Base-by-base conservation (phyloP, 1,140 invertebrate genomes). In the Euura lappo region DNA sequence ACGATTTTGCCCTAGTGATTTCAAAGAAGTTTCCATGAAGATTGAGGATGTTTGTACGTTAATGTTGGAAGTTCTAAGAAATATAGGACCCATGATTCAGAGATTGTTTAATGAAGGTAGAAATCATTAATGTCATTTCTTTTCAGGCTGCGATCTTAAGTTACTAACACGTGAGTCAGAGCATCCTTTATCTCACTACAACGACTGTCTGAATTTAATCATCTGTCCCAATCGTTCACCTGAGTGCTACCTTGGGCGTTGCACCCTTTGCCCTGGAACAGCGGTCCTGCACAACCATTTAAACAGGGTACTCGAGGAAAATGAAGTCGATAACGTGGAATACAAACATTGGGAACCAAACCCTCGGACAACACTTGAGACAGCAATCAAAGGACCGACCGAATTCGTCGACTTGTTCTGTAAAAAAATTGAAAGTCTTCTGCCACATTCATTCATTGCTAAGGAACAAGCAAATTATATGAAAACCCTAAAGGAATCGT, bases 361-460 rank as follows among this genome's bases (percentile, higher is more conserved):
- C 46, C 73, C 70, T 72, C 67, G 74, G 43, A 47, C 44, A 10
- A 68, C 47, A 8, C 71, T 75, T 45, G 74, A 75, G 65, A 75
- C 71, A 45, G 51, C 45, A 10, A 65, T 75, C 1, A 72, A 75
- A 43, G 44, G 69, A 45, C 47, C 65, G 2, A 44, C n/a, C n/a
- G 72, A 78, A 67, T 76, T 74, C 47, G 42, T 76, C 44, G 65
- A 74, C 43, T 46, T 72, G 64, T 72, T 78, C 44, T 66, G 47
- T 13, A 69, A 69, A 4, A 45, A 70, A 67, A 43, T 74, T 5
- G 51, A 69, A 70, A 72, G 69, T 66, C 44, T 76, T 11, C 60
- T 67, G 65, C 64, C 71, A 45, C 78, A 80, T 75, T 4, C 68
- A 68, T 80, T 78, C 67, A 79, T 78, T 60, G 72, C 78, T 3